Conservation (phyloP, 1,140 invertebrate genomes). For the Pseudoatta argentina region DNA sequence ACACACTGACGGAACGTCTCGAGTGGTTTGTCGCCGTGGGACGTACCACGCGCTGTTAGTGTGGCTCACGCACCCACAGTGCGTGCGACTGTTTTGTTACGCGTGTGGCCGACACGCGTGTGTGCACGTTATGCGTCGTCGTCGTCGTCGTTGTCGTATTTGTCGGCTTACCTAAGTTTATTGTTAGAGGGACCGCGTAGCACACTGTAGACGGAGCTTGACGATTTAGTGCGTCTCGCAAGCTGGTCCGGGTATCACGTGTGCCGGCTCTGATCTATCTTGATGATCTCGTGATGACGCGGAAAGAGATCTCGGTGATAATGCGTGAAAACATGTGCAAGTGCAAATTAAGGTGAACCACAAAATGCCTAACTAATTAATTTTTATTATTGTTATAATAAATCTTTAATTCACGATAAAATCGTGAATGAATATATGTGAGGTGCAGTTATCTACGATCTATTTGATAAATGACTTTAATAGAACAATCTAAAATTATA, state of each 20-base stretch:
- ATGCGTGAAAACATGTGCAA: neutral
- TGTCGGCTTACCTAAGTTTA: conserved; percentile 81
- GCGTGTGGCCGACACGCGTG: conserved; percentile 64
- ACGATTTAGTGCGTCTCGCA: conserved; percentile 80
- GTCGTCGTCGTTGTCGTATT: conserved; percentile 68
- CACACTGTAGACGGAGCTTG: conserved; percentile 70
- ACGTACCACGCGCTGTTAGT: conserved; percentile 47
- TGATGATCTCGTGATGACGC: conserved; percentile 24
- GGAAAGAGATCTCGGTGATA: conserved; percentile 1
- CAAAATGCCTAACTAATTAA: neutral
- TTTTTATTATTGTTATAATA: neutral
- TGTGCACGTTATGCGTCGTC: conserved; percentile 66
- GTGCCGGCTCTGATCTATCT: conserved; percentile 43
- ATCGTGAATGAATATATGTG: neutral
- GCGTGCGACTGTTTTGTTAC: conserved; percentile 69
- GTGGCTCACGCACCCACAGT: conserved; percentile 56
- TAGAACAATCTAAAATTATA: neutral
- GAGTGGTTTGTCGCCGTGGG: conserved; percentile 53
- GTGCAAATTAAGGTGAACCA: conserved; percentile 6
- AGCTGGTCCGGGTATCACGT: conserved; percentile 74
- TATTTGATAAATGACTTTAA: neutral
- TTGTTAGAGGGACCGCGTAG: conserved; percentile 81
- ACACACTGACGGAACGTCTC: conserved; percentile 31
- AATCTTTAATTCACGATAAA: neutral
- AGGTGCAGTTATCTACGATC: neutral